These are phyloP conservation scores for Acanthaster planci DNA, from an alignment of 35 echinoderm and acorn worm genomes.

Conservation along the genomic window DNA sequence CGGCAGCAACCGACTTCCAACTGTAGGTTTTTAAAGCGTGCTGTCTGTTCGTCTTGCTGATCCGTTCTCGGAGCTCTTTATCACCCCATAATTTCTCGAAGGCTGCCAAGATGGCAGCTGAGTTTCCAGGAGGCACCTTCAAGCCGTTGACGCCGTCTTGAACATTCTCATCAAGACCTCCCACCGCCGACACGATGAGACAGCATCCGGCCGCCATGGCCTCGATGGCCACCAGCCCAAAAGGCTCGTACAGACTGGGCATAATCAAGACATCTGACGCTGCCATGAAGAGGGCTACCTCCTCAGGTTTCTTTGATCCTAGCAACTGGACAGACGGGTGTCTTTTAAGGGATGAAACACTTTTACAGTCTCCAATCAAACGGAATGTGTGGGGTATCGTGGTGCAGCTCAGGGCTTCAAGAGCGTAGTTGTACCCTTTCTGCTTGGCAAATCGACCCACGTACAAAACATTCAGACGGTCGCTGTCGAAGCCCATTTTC, in stretches of 20 bases:
- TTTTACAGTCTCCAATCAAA: neutral
- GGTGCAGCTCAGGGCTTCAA: neutral
- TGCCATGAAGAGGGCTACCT: conserved; percentile 10
- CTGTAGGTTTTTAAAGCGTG: too few relatives aligned
- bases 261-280: conserved; percentile 20
- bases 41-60: too few relatives aligned
- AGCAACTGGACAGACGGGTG: neutral
- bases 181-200: conserved; percentile 27
- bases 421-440: neutral
- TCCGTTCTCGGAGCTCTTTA: neutral
- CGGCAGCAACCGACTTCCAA: too few relatives aligned
- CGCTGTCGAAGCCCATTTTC: neutral
- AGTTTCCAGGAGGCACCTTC: conserved; percentile 19
- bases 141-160: conserved; percentile 25
- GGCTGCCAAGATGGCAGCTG: neutral
- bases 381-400: neutral
- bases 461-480: conserved; percentile 28
- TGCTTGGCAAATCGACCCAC: conserved; percentile 4
- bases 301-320: neutral
- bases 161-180: conserved; percentile 27
- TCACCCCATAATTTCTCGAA: neutral
- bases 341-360: neutral
- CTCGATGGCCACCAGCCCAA: conserved; percentile 25
- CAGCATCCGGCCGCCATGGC: conserved; percentile 34
- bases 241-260: conserved; percentile 18